A percentile compares a stretch with the other conserved stretches of the same genome.
Evolutionary conservation across 1,140 invertebrate species (phyloP).

Genomic region (Rhizoglyphus robini): DNA sequence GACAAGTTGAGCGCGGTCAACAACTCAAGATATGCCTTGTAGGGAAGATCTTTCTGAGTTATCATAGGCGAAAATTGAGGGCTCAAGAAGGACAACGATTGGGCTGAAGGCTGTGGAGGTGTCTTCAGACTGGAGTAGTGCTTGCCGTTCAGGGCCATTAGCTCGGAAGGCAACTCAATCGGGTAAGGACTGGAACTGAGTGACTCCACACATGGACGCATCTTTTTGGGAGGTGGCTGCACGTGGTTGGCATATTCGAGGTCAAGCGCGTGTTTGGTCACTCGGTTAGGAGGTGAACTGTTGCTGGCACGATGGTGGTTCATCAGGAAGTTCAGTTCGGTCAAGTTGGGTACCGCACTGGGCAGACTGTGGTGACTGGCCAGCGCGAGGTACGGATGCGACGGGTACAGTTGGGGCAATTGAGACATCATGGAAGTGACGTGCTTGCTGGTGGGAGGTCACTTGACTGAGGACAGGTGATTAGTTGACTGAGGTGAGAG

Average conservation of each 20-base stretch:
- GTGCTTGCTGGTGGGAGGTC: neutral
- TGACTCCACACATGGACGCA: no score
- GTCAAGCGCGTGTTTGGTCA: no score
- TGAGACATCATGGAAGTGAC: slow-evolving; percentile 2
- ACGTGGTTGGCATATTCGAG: no score
- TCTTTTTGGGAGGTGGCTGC: no score
- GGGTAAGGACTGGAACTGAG: no score
- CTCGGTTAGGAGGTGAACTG: neutral
- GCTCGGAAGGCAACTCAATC: no score
- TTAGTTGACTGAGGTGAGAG: no score
- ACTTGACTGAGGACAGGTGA: no score
- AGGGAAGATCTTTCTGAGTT: neutral
- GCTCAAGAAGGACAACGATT: neutral
- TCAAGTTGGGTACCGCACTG: neutral
- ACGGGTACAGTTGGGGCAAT: neutral
- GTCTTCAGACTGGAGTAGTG: neutral
- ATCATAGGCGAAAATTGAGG: no score
- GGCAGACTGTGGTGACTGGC: neutral
- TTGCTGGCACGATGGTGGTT: neutral
- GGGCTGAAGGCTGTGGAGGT: neutral
- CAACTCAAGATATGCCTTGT: neutral
- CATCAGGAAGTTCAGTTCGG: neutral
- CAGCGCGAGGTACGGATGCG: neutral
- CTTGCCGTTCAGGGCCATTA: neutral
- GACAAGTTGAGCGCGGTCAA: neutral